These are phyloP conservation scores for Cichlasoma orientale DNA, from an alignment of 2,797 vertebrate genomes.

Conservation along the genomic window DNA sequence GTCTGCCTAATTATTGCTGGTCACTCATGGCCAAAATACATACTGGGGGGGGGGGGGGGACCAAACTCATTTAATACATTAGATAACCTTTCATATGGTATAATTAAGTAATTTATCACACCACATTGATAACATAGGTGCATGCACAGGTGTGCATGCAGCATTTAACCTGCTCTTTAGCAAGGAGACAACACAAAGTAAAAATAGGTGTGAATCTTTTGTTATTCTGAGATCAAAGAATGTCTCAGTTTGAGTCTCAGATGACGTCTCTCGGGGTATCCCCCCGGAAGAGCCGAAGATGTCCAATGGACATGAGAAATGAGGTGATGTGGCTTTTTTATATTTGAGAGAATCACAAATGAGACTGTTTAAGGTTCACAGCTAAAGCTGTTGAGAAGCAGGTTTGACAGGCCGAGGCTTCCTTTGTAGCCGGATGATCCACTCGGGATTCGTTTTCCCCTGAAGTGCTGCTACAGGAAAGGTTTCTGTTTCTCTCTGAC, in stretches of 20 bases:
- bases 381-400: background rate
- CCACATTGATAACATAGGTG: background rate
- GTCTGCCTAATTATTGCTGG: background rate
- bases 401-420: background rate
- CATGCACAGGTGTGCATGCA: background rate
- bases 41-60: background rate
- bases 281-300: background rate
- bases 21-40: background rate
- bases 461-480: background rate
- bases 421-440: slow-evolving; percentile 19
- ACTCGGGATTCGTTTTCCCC: slow-evolving; percentile 10
- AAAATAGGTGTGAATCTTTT: background rate
- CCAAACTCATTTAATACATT: background rate
- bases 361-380: background rate
- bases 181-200: accelerated
- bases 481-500: background rate
- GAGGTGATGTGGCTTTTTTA: background rate
- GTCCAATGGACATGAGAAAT: background rate
- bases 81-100: background rate
- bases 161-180: background rate
- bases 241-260: background rate
- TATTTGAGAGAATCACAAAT: background rate
- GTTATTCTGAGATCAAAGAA: background rate
- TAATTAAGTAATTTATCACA: background rate
- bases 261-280: background rate